Conservation (phyloP, 2,113 vertebrate genomes). For the Elachura formosa region DNA sequence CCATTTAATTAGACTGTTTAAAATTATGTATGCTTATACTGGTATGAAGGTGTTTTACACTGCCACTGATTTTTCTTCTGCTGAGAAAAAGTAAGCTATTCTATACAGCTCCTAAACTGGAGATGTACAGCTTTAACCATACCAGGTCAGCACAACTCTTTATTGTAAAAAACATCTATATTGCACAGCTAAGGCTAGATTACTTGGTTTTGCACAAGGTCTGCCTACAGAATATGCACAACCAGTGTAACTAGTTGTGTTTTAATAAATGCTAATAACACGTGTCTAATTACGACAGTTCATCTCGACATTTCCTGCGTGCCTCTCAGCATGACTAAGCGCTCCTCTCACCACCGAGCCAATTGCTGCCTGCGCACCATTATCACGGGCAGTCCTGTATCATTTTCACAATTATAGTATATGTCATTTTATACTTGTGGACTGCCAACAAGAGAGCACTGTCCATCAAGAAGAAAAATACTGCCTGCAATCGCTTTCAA, state of each 20-base stretch:
- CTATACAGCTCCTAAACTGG: not conserved
- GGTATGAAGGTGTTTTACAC: not conserved
- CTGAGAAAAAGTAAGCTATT: not conserved
- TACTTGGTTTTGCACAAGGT: not conserved
- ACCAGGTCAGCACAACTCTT: not conserved
- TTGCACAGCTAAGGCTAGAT: not conserved
- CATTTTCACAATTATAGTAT: constrained; percentile 1
- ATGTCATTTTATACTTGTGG: not conserved
- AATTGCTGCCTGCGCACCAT: not conserved
- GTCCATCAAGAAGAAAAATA: not conserved
- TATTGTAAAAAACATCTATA: not conserved
- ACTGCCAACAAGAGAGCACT: not conserved
- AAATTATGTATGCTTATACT: not conserved
- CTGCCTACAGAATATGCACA: constrained; percentile 1
- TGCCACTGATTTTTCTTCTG: not conserved
- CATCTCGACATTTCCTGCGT: constrained; percentile 35
- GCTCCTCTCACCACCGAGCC: not conserved
- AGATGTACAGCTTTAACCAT: not conserved
- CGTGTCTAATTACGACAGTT: not conserved
- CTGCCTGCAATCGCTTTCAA: not conserved
- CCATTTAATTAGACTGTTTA: not conserved
- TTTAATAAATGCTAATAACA: constrained; percentile 55
- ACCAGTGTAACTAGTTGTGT: constrained; percentile 52
- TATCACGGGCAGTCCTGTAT: constrained; percentile 22
- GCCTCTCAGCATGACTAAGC: constrained; percentile 16